A percentile compares a stretch with the other conserved stretches of the same genome.
Conservation (phyloP, 2,888 invertebrate genomes). For the Siphlonurus alternatus region DNA sequence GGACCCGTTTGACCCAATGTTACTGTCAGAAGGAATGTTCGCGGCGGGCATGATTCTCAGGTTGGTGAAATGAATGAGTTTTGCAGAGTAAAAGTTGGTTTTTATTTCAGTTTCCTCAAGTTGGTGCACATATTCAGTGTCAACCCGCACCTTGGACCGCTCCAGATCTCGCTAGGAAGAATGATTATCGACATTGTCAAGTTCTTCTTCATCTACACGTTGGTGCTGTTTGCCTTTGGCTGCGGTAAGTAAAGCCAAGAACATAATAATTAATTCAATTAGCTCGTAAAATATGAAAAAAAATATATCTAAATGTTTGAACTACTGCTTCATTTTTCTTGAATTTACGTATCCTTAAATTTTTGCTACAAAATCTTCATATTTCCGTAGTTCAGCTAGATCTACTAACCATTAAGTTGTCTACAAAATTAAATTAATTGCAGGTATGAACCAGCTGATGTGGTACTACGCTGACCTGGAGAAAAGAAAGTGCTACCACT, state of each 20-base stretch:
- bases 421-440: no score
- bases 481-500: slow-evolving; percentile 62
- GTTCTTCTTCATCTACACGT: slow-evolving; percentile 86
- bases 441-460: slow-evolving; percentile 71
- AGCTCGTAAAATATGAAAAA: no score
- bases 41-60: slow-evolving; percentile 94
- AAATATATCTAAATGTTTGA: no score
- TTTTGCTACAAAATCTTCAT: neutral
- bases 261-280: no score
- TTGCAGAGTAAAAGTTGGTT: neutral
- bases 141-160: slow-evolving; percentile 88
- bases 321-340: no score
- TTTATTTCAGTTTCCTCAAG: slow-evolving; percentile 60
- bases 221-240: slow-evolving; percentile 87
- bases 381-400: no score
- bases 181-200: slow-evolving; percentile 92
- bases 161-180: slow-evolving; percentile 86
- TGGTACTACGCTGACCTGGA: slow-evolving; percentile 89
- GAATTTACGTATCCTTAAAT: no score
- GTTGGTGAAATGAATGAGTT: slow-evolving; percentile 19
- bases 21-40: slow-evolving; percentile 84
- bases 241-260: slow-evolving; percentile 75
- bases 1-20: slow-evolving; percentile 91
- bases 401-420: no score
- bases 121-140: slow-evolving; percentile 94